Conservation (phyloP, 2,888 invertebrate species). For the Cryptocephalus primarius region DNA sequence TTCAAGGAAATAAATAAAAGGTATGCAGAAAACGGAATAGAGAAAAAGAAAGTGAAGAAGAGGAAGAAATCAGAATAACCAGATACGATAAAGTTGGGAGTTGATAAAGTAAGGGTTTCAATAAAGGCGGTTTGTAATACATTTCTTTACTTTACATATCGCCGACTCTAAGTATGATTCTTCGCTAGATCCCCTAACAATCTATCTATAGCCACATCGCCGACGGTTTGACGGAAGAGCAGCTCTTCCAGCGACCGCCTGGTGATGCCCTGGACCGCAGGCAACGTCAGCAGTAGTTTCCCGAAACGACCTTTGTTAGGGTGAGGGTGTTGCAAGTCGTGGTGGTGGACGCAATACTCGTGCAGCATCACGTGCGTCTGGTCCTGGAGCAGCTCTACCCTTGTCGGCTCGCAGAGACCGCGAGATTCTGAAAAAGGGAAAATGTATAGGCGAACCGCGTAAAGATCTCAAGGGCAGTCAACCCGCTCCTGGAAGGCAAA, state of each 20-base stretch:
- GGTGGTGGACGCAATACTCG: constrained; percentile 49
- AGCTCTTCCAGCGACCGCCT: constrained; percentile 47
- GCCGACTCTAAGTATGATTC: neutral
- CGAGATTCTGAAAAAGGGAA: constrained; percentile 44
- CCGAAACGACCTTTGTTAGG: constrained; percentile 52
- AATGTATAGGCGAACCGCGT: too few relatives aligned
- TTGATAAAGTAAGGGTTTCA: too few relatives aligned
- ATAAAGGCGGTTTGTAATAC: too few relatives aligned
- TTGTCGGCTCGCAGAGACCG: constrained; percentile 47
- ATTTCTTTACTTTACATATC: too few relatives aligned
- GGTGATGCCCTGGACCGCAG: constrained; percentile 43
- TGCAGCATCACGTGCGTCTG: constrained; percentile 69
- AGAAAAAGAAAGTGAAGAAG: constrained; percentile 1
- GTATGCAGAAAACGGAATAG: constrained; percentile 2
- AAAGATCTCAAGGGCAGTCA: too few relatives aligned
- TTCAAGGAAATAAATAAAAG: constrained; percentile 5
- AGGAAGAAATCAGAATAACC: neutral
- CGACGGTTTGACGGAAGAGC: constrained; percentile 69
- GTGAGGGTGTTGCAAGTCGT: constrained; percentile 9
- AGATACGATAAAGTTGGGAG: too few relatives aligned
- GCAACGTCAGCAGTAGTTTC: constrained; percentile 60
- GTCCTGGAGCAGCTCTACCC: constrained; percentile 63
- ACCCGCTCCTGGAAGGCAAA: too few relatives aligned
- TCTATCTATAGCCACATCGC: constrained; percentile 60
- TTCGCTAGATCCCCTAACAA: constrained; percentile 34